Base-by-base conservation (phyloP, 2,797 vertebrate genomes). In the Myotis vivesi region DNA sequence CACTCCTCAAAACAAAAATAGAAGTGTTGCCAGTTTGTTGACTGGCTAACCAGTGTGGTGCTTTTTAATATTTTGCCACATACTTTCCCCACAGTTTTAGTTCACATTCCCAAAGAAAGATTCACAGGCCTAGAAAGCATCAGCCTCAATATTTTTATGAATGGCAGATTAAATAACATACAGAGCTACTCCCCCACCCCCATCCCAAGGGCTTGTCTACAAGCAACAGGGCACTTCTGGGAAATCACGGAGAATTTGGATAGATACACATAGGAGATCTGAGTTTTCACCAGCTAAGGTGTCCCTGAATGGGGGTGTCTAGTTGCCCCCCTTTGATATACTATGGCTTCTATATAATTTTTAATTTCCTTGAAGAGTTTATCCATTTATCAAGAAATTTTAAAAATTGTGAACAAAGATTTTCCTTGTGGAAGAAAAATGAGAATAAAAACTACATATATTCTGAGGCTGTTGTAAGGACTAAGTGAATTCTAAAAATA, bases 91-190 rank as follows among this genome's bases (percentile, higher is more conserved):
- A 96, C 92, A 28, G 16, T 44, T 69, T 30, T 36, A 33, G 6
- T 66, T 96, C 95, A 94, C 95, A 94, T 97, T 97, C 95, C 94
- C 97, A 97, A 97, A 93, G 96, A 96, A 91, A 97, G 96, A 86
- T 85, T 85, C 81, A 84, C 90, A 85, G 71, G 86, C 81, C 93
- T 92, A 94, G 94, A 94, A 95, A 97, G 91, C 94, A 97, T 96
- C 91, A 94, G 91, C 86, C 92, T 95, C 95, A 38, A 30, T 94
- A 84, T 87, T 94, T 90, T 97, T 97, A 92, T 95, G 94, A 97
- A 94, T 87, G 62, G 10, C 17, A 94, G 85, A 96, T 97, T 97
- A 97, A 97, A 97, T 95, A 95, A 91, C 38, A 66, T 8, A 55
- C 11, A 64, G n/a, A 92, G 9, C 33, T 53, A 20, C 20, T 33